These are phyloP conservation scores for Myanophis thanlyinensis DNA, from an alignment of 2,113 vertebrate genomes.

Conservation along the genomic window DNA sequence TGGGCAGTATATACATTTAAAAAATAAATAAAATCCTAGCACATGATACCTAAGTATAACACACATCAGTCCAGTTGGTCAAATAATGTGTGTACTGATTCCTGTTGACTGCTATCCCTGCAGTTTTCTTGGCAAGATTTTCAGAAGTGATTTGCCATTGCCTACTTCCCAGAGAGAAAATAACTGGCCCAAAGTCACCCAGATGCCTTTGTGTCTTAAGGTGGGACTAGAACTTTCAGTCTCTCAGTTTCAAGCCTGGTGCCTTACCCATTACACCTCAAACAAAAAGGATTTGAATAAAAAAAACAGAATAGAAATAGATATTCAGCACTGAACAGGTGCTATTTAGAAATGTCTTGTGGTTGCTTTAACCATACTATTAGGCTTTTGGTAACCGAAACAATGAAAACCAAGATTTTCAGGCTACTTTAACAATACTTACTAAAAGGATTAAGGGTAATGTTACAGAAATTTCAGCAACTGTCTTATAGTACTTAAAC, in stretches of 20 bases:
- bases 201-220: neutral
- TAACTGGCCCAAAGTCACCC: neutral
- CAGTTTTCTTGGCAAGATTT: neutral
- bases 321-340: neutral
- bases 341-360: neutral
- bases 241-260: neutral
- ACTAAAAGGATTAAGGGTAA: neutral
- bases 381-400: neutral
- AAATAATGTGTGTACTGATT: neutral
- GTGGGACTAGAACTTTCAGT: neutral
- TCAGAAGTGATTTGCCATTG: neutral
- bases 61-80: neutral
- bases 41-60: neutral
- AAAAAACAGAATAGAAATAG: conserved; percentile 3
- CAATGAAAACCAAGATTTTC: neutral
- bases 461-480: neutral
- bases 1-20: neutral
- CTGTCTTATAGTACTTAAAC: neutral
- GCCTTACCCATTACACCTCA: neutral
- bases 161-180: neutral
- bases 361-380: neutral
- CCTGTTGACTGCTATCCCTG: neutral
- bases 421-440: neutral
- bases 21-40: neutral
- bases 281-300: neutral